phyloP scores from a whole-genome alignment of 2,888 invertebrate genomes.

The Eubasilissa splendida region DNA sequence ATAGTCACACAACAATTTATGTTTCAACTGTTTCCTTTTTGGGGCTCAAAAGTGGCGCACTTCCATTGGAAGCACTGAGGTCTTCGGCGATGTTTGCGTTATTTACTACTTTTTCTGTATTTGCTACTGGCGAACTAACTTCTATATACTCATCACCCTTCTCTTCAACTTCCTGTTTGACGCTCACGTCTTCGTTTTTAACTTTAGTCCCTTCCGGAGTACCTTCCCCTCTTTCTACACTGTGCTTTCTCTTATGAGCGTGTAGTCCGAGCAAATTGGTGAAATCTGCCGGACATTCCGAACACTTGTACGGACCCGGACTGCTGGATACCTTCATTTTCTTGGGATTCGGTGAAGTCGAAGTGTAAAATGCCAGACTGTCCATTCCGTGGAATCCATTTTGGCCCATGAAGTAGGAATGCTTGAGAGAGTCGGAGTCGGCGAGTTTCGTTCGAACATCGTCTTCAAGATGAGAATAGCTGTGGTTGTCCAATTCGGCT shows the following conservation, averaged over 20 bases:
- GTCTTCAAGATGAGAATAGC: slow-evolving; percentile 74
- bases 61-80: slow-evolving; percentile 40
- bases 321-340: slow-evolving; percentile 57
- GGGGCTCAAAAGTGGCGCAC: slow-evolving; percentile 51
- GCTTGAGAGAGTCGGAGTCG: slow-evolving; percentile 48
- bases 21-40: slow-evolving; percentile 54
- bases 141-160: slow-evolving; percentile 67
- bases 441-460: slow-evolving; percentile 62
- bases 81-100: slow-evolving; percentile 25
- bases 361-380: slow-evolving; percentile 49
- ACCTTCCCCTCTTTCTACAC: slow-evolving; percentile 38
- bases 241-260: slow-evolving; percentile 49
- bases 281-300: slow-evolving; percentile 52
- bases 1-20: background rate
- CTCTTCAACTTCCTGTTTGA: slow-evolving; percentile 70
- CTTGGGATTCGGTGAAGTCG: slow-evolving; percentile 51
- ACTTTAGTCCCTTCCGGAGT: slow-evolving; percentile 35
- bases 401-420: slow-evolving; percentile 54
- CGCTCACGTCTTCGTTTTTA: slow-evolving; percentile 64
- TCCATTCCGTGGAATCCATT: slow-evolving; percentile 56
- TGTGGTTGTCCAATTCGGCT: slow-evolving; percentile 92
- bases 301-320: slow-evolving; percentile 48
- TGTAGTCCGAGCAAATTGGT: slow-evolving; percentile 51
- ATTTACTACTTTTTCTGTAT: background rate
- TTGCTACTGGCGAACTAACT: slow-evolving; percentile 66